Base-by-base conservation (phyloP, 2,113 vertebrate genomes). In the Platichthys flesus region DNA sequence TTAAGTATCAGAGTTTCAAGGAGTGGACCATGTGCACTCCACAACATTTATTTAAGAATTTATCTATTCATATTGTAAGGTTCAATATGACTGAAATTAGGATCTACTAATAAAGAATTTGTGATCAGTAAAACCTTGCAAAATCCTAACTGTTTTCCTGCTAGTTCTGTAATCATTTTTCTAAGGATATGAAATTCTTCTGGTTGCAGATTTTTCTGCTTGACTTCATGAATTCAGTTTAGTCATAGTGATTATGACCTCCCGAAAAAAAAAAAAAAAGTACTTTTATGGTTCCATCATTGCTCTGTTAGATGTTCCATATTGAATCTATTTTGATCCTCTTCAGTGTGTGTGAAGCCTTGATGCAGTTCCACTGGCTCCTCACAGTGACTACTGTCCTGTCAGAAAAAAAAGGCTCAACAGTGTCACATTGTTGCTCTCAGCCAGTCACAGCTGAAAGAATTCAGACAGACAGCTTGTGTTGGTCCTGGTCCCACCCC, bases 381-480 rank as follows among this genome's bases (percentile, higher is more conserved):
- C 21, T 37, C 56, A 67, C 14, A 68, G 14, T 61, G 3, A 68
- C 45, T 9, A 24, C 23, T 24, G 35, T 45, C 20, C 24, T 61
- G 35, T n/a, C 13, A 16, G 15, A 64, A 58, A 45, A 67, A 54
- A 37, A 75, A 21, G 51, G 1, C 24, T 40, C 12, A 51, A 71
- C 52, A 54, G 20, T 64, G 51, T 61, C 68, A 76, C 73, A 76
- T 37, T 60, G 68, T 79, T 42, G 47, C 56, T 52, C 67, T 55
- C 13, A 71, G 26, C 78, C 78, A 81, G 78, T 81, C 74, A 56
- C 52, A 75, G 57, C 3, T 54, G 40, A 81, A 77, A 74, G 67
- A 87, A 84, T 76, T 78, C 58, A 62, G 60, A 58, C 47, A 57
- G 76, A 18, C 67, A 40, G 63, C 13, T 42, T 40, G 40, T 63